Conservation (phyloP, 2,888 invertebrate genomes). For the Eurytoma californica region DNA sequence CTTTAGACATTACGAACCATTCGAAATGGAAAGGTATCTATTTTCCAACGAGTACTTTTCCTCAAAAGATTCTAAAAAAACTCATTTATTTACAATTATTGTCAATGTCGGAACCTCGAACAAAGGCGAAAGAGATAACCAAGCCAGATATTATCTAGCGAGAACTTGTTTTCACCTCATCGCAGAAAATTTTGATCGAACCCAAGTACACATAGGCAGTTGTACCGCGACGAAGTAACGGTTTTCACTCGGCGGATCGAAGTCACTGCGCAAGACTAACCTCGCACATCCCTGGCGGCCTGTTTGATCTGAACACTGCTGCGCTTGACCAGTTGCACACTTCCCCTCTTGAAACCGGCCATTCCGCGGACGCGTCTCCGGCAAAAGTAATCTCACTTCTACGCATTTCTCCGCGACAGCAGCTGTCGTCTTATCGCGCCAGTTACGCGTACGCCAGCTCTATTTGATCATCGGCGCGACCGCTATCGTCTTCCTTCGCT, state of each 20-base stretch:
- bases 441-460: background rate
- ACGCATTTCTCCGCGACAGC: constrained; percentile 1
- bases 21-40: too few species aligned
- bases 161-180: constrained; percentile 17
- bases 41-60: too few species aligned
- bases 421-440: background rate
- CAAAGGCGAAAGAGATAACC: constrained; percentile 10
- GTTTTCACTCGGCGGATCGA: background rate
- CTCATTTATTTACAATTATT: background rate
- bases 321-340: constrained; percentile 74
- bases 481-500: constrained; percentile 10
- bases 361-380: constrained; percentile 57
- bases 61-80: too few species aligned
- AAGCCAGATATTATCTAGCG: constrained; percentile 8
- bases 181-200: background rate
- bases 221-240: background rate
- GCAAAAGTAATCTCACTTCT: background rate
- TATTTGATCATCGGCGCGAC: constrained; percentile 40
- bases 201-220: background rate
- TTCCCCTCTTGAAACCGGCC: constrained; percentile 71
- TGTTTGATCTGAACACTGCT: constrained; percentile 77
- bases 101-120: background rate
- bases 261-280: constrained; percentile 67
- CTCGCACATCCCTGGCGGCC: constrained; percentile 77
- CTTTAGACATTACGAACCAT: too few species aligned